These are phyloP conservation scores for Pangasius krempfi DNA, from an alignment of 2,797 vertebrate species.

Conservation along the genomic window DNA sequence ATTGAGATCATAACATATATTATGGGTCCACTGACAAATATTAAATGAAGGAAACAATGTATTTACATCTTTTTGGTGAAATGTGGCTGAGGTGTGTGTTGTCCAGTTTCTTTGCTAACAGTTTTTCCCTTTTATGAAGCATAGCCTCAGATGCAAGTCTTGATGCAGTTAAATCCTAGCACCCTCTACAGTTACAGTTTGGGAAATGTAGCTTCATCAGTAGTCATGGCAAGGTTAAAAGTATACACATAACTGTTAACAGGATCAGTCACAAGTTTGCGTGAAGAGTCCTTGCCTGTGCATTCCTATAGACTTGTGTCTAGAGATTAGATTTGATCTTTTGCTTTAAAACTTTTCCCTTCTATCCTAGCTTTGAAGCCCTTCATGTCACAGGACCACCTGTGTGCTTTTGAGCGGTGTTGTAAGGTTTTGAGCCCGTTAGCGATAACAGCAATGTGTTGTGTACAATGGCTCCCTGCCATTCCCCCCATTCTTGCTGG, in stretches of 20 bases:
- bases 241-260: conserved; percentile 54
- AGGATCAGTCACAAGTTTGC: conserved; percentile 42
- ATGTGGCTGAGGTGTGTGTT: conserved; percentile 59
- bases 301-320: conserved; percentile 59
- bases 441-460: conserved; percentile 48
- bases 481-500: conserved; percentile 29
- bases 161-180: conserved; percentile 54
- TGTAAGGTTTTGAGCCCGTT: conserved; percentile 53
- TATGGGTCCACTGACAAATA: conserved; percentile 56
- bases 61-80: conserved; percentile 64
- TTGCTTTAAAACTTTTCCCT: conserved; percentile 49
- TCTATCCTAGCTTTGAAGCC: conserved; percentile 57
- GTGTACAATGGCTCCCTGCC: conserved; percentile 53
- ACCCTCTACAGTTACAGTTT: conserved; percentile 44
- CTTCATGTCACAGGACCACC: conserved; percentile 61
- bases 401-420: conserved; percentile 46
- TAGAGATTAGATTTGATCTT: conserved; percentile 53
- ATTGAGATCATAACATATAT: conserved; percentile 40
- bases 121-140: conserved; percentile 44
- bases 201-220: conserved; percentile 52
- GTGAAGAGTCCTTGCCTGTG: conserved; percentile 55
- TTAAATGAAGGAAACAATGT: conserved; percentile 56
- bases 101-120: conserved; percentile 56
- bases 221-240: conserved; percentile 54
- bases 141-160: conserved; percentile 53